phyloP scores from a whole-genome alignment of 1,140 invertebrate genomes.

The Zelostemma sp. region DNA sequence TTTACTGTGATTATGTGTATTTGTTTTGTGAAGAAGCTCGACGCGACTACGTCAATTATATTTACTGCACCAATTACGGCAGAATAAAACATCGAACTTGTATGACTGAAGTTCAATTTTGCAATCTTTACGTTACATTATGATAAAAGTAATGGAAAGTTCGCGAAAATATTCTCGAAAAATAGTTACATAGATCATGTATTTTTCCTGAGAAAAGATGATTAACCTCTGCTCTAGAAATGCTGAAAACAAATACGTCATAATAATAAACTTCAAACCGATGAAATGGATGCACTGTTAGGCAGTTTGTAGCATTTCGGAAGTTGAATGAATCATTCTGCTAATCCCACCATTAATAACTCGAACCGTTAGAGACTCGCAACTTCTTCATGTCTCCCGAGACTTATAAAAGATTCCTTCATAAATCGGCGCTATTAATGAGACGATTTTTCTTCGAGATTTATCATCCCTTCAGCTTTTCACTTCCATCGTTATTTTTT shows the following conservation, averaged over 20 bases:
- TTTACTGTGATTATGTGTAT: too few species aligned
- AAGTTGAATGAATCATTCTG: background rate
- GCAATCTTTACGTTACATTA: too few species aligned
- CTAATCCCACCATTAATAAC: background rate
- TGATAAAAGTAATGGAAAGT: too few species aligned
- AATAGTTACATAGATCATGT: too few species aligned
- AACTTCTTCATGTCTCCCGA: background rate
- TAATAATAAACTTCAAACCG: background rate
- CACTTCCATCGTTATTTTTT: background rate
- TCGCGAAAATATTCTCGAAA: too few species aligned
- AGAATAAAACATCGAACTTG: too few species aligned
- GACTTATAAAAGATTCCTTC: background rate
- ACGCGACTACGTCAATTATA: too few species aligned
- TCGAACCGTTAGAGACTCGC: background rate
- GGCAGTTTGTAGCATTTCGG: background rate
- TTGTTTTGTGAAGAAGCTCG: too few species aligned
- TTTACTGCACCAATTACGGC: too few species aligned
- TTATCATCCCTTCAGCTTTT: background rate
- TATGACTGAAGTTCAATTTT: too few species aligned
- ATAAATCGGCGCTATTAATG: background rate
- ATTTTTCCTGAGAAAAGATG: too few species aligned
- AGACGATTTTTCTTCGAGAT: background rate
- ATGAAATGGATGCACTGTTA: background rate
- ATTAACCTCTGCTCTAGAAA: too few species aligned
- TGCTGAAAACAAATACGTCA: background rate